Evolutionary conservation across 1,140 invertebrate species (phyloP).

Genomic region (Latrodectus geometricus): DNA sequence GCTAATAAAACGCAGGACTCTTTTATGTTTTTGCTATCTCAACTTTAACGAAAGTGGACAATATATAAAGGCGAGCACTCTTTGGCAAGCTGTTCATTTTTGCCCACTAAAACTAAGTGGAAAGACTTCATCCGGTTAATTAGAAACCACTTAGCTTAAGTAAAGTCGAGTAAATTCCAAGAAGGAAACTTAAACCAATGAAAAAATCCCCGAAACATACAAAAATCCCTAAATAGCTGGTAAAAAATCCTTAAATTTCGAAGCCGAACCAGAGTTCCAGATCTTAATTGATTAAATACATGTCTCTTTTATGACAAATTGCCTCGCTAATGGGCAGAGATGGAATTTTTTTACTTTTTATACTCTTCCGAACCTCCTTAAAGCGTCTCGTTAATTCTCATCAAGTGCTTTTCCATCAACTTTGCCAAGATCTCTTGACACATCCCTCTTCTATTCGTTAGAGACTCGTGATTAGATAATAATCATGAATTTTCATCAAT

Average conservation of each 20-base stretch:
- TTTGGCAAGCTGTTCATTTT: too few species aligned
- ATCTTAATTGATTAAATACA: conserved; percentile 44
- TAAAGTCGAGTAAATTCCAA: not conserved
- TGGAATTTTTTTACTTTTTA: not conserved
- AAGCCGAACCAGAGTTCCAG: not conserved
- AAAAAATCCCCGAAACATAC: not conserved
- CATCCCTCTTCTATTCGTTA: not conserved
- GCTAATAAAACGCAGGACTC: too few species aligned
- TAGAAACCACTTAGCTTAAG: conserved; percentile 22
- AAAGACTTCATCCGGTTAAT: not conserved
- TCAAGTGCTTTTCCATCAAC: conserved; percentile 30
- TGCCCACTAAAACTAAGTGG: too few species aligned
- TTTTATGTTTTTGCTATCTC: too few species aligned
- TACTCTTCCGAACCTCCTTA: not conserved
- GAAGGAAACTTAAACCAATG: not conserved
- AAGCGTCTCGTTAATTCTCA: conserved; percentile 13
- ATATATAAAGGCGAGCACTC: too few species aligned
- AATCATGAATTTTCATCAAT: not conserved
- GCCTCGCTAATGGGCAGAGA: conserved; percentile 10
- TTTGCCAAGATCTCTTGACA: not conserved
- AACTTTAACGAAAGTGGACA: too few species aligned
- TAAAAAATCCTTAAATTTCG: not conserved
- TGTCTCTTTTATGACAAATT: conserved; percentile 37
- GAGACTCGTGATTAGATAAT: not conserved
- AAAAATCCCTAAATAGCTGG: not conserved